phyloP scores from a whole-genome alignment of 53 echinoderm and acorn worm species.

The Holothuria scabra region DNA sequence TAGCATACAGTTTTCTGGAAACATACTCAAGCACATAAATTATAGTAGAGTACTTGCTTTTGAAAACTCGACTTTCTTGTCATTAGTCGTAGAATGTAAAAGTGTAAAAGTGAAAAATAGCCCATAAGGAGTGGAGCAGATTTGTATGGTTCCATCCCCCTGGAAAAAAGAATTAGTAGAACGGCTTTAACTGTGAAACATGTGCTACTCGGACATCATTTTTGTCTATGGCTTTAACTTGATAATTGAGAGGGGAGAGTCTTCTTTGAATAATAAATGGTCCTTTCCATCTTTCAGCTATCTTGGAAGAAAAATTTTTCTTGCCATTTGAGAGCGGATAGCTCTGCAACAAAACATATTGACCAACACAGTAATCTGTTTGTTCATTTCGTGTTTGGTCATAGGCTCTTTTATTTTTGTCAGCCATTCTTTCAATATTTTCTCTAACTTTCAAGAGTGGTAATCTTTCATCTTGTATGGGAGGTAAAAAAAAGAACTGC shows the following conservation, averaged over 20 bases:
- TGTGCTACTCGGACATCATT: neutral
- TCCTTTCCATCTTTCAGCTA: conserved; percentile 56
- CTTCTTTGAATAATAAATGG: conserved; percentile 17
- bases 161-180: conserved; percentile 12
- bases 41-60: too few relatives aligned
- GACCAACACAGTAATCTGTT: too few relatives aligned
- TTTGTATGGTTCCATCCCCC: neutral
- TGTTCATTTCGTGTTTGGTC: conserved; percentile 42
- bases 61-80: too few relatives aligned
- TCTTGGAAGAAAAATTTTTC: neutral
- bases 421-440: neutral
- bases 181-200: conserved; percentile 12
- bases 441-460: neutral
- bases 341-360: conserved; percentile 49
- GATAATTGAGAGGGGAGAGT: conserved; percentile 23
- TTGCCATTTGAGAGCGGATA: conserved; percentile 12
- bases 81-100: neutral
- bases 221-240: neutral
- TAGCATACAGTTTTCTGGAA: too few relatives aligned
- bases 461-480: conserved; percentile 5
- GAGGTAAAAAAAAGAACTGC: conserved; percentile 13
- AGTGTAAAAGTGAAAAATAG: neutral
- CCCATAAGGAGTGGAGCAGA: neutral
- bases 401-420: conserved; percentile 34
- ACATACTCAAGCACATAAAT: too few relatives aligned